These are phyloP conservation scores for Brachyhypopomus gauderio DNA, from an alignment of 2,113 vertebrate genomes.

Conservation along the genomic window DNA sequence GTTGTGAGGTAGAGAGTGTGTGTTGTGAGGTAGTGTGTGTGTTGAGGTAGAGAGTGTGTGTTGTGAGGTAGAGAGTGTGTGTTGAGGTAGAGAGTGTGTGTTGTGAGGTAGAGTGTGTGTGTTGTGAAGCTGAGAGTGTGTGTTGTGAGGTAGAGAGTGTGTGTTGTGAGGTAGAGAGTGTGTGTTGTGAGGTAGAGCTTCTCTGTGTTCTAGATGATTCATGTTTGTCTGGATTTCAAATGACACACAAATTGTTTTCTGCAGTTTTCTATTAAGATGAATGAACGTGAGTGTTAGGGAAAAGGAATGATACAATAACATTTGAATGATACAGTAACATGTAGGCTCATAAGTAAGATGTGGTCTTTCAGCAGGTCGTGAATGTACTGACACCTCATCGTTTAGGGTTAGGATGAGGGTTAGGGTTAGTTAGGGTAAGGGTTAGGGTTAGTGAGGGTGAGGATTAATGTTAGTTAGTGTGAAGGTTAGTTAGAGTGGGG, in stretches of 20 bases:
- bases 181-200: not conserved
- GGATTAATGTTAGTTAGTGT: no score
- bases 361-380: conserved; percentile 7
- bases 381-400: not conserved
- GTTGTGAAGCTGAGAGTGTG: not conserved
- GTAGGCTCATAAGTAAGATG: conserved; percentile 15
- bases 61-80: not conserved
- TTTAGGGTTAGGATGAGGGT: not conserved
- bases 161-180: no score
- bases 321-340: not conserved
- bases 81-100: no score
- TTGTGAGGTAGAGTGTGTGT: not conserved
- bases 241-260: conserved; percentile 24
- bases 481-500: no score
- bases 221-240: conserved; percentile 23
- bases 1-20: conserved; percentile 4
- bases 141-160: not conserved
- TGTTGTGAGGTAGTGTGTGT: no score
- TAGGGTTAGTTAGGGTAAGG: not conserved
- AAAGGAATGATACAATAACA: conserved; percentile 23
- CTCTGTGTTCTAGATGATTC: conserved; percentile 29
- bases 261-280: conserved; percentile 37
- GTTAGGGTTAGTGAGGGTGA: no score
- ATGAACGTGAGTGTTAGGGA: conserved; percentile 16
- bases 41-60: not conserved